These are phyloP conservation scores for Grammomys dolichurus DNA, from an alignment of 2,113 vertebrate genomes.

Conservation along the genomic window DNA sequence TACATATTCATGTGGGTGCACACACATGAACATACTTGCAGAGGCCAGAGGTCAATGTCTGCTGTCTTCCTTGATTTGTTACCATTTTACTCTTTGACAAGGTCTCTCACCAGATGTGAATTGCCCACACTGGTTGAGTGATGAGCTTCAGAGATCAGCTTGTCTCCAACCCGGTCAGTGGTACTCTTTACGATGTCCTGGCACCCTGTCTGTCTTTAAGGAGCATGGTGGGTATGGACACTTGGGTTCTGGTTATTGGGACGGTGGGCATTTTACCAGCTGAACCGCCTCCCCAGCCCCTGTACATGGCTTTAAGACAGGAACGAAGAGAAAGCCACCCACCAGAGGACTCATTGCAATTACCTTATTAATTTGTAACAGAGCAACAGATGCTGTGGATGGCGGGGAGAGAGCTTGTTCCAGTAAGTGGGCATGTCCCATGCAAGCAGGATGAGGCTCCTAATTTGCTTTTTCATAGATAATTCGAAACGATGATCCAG, in stretches of 20 bases:
- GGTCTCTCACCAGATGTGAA: not conserved
- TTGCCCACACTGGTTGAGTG: not conserved
- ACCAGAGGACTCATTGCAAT: not conserved
- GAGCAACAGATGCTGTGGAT: not conserved
- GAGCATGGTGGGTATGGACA: rapidly evolving
- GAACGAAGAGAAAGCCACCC: not conserved
- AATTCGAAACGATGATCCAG: not conserved
- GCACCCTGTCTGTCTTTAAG: not conserved
- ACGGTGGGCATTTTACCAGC: not conserved
- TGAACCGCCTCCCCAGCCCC: not conserved
- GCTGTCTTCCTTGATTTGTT: not conserved
- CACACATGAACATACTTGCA: not conserved
- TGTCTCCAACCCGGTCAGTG: too few relatives aligned
- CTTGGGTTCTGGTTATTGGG: not conserved
- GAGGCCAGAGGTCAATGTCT: not conserved
- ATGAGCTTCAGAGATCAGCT: not conserved
- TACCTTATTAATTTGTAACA: not conserved
- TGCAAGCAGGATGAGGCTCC: not conserved
- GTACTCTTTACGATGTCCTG: not conserved
- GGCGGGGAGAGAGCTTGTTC: not conserved
- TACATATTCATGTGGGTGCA: not conserved
- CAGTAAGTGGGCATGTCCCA: not conserved
- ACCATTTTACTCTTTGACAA: not conserved
- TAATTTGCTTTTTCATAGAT: conserved; percentile 52
- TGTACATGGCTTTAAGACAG: not conserved